Conservation (phyloP, 2,888 invertebrate genomes). For the Anoplius nigerrimus region DNA sequence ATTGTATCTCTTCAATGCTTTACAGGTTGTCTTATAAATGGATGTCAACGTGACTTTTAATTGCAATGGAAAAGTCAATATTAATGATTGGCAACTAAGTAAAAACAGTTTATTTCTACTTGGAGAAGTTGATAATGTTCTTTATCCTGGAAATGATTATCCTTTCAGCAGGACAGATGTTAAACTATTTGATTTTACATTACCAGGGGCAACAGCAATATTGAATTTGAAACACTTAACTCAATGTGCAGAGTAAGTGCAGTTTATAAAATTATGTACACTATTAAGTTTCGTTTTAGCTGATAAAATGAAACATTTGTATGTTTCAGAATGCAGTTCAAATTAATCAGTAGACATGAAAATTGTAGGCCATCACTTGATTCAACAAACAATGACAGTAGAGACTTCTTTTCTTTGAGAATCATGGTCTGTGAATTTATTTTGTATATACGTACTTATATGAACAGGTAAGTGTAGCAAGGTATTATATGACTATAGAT, state of each 20-base stretch:
- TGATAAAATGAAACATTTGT: background rate
- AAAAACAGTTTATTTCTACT: slow-evolving; percentile 48
- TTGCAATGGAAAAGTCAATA: slow-evolving; percentile 68
- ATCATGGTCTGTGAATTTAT: slow-evolving; percentile 61
- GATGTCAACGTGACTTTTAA: slow-evolving; percentile 55
- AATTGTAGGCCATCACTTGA: slow-evolving; percentile 35
- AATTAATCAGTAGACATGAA: slow-evolving; percentile 59
- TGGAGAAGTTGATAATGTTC: slow-evolving; percentile 59
- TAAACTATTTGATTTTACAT: slow-evolving; percentile 55
- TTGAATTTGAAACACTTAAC: slow-evolving; percentile 63
- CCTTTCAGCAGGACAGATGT: slow-evolving; percentile 35
- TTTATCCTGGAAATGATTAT: slow-evolving; percentile 42
- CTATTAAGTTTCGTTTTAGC: background rate
- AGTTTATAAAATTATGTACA: background rate
- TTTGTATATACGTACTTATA: slow-evolving; percentile 59
- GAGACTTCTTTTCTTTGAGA: slow-evolving; percentile 58
- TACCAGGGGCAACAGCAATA: slow-evolving; percentile 58
- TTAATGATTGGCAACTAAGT: slow-evolving; percentile 64
- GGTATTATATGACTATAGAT: too few species aligned
- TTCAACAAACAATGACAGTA: slow-evolving; percentile 26
- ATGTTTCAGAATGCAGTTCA: slow-evolving; percentile 59
- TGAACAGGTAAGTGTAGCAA: slow-evolving; percentile 63
- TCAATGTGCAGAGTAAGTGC: slow-evolving; percentile 63
- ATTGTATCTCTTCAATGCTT: background rate
- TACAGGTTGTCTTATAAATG: slow-evolving; percentile 44